Evolutionary conservation across 2,113 vertebrate species (phyloP).

Genomic region (Scytalopus superciliaris): DNA sequence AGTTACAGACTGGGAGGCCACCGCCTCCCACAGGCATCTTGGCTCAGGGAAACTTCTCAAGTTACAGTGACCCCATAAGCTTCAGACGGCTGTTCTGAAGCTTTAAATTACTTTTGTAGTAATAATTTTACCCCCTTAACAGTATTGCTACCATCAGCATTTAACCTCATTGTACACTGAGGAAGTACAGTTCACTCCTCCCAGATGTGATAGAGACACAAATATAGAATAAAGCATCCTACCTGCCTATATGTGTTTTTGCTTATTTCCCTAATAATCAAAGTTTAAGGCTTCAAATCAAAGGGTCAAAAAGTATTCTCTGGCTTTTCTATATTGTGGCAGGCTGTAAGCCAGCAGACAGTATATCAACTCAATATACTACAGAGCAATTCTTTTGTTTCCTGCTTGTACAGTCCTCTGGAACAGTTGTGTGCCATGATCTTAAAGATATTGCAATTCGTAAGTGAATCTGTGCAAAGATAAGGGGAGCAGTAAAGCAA

Average conservation of each 20-base stretch:
- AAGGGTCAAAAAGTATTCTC: neutral
- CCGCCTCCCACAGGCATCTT: neutral
- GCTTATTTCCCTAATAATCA: neutral
- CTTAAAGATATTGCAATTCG: neutral
- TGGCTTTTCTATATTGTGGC: neutral
- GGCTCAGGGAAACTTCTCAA: accelerated
- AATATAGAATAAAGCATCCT: neutral
- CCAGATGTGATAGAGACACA: neutral
- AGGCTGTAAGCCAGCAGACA: neutral
- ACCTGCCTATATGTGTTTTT: accelerated
- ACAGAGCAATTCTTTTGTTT: neutral
- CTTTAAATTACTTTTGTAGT: neutral
- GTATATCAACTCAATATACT: neutral
- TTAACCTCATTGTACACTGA: neutral
- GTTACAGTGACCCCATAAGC: neutral
- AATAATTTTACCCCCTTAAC: neutral
- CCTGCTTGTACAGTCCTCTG: neutral
- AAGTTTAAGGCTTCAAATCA: neutral
- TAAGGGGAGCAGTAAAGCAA: neutral
- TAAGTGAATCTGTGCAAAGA: neutral
- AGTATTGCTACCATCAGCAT: neutral
- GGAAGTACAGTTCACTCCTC: neutral
- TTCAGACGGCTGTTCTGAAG: neutral
- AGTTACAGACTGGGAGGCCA: neutral
- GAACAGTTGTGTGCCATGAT: neutral